Evolutionary conservation across 1,140 invertebrate species (phyloP).

Genomic region (Nebria ingens): DNA sequence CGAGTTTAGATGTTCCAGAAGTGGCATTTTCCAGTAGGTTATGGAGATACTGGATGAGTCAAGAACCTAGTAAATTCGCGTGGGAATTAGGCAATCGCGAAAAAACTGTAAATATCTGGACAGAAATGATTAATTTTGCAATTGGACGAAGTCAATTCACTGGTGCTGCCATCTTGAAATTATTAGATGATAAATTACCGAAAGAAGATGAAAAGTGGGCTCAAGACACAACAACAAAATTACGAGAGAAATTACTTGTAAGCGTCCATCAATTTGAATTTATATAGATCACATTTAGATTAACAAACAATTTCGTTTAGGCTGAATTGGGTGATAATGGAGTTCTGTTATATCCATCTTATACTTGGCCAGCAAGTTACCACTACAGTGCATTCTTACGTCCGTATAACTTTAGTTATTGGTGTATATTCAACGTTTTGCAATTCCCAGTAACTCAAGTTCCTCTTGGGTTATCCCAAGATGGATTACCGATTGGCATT

Average conservation of each 20-base stretch:
- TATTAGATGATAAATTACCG: slow-evolving; percentile 54
- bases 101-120: slow-evolving; percentile 38
- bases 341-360: slow-evolving; percentile 75
- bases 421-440: slow-evolving; percentile 79
- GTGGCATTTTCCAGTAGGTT: slow-evolving; percentile 51
- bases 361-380: slow-evolving; percentile 71
- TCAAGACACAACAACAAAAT: slow-evolving; percentile 42
- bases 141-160: slow-evolving; percentile 47
- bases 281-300: not conserved
- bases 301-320: slow-evolving; percentile 33
- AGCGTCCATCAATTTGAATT: slow-evolving; percentile 15
- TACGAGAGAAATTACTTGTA: slow-evolving; percentile 49
- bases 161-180: slow-evolving; percentile 52
- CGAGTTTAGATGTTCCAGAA: slow-evolving; percentile 18
- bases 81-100: slow-evolving; percentile 48
- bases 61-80: slow-evolving; percentile 53
- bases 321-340: slow-evolving; percentile 64
- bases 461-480: slow-evolving; percentile 58
- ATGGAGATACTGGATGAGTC: slow-evolving; percentile 66
- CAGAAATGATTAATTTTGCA: slow-evolving; percentile 49
- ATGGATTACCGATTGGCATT: slow-evolving; percentile 68
- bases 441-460: slow-evolving; percentile 76
- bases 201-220: slow-evolving; percentile 51
- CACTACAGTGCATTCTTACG: slow-evolving; percentile 71
- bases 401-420: slow-evolving; percentile 82